A percentile compares a stretch with the other conserved stretches of the same genome.
phyloP scores from a whole-genome alignment of 2,113 vertebrate species.

The Neodon shergylaensis region DNA sequence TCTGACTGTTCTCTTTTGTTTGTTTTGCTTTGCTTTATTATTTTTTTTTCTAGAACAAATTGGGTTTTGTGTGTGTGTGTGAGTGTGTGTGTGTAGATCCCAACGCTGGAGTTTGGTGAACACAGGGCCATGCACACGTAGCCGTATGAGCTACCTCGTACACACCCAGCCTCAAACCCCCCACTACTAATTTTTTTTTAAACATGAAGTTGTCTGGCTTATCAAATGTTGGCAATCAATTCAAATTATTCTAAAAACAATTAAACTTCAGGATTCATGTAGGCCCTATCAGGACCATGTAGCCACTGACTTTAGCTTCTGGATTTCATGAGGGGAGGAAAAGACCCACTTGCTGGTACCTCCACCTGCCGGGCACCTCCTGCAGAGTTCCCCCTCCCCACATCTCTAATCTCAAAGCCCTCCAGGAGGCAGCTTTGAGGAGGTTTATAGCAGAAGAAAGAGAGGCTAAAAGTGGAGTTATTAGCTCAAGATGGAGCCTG shows the following conservation, averaged over 20 bases:
- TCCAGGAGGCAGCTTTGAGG: background rate
- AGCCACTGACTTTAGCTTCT: background rate
- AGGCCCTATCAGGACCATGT: background rate
- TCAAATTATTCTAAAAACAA: conserved; percentile 38
- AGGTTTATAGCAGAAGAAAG: background rate
- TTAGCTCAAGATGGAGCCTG: background rate
- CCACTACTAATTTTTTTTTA: background rate
- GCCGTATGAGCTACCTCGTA: no score
- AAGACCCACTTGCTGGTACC: background rate
- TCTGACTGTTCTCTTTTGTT: background rate
- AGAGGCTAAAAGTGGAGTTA: background rate
- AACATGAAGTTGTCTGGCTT: background rate
- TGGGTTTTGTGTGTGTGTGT: background rate
- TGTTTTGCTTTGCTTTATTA: background rate
- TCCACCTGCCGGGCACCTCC: background rate
- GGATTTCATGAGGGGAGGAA: no score
- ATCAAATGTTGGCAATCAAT: conserved; percentile 26
- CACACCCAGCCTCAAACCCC: no score
- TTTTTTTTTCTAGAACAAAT: background rate
- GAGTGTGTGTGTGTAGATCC: background rate
- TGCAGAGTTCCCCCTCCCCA: background rate
- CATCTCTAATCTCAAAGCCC: conserved; percentile 1
- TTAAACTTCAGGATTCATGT: conserved; percentile 18
- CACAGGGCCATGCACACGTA: background rate
- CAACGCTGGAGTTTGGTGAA: background rate